A percentile compares a stretch with the other conserved stretches of the same genome.
Conservation (phyloP, 2,797 vertebrate genomes). For the Tiaroga cobitis region DNA sequence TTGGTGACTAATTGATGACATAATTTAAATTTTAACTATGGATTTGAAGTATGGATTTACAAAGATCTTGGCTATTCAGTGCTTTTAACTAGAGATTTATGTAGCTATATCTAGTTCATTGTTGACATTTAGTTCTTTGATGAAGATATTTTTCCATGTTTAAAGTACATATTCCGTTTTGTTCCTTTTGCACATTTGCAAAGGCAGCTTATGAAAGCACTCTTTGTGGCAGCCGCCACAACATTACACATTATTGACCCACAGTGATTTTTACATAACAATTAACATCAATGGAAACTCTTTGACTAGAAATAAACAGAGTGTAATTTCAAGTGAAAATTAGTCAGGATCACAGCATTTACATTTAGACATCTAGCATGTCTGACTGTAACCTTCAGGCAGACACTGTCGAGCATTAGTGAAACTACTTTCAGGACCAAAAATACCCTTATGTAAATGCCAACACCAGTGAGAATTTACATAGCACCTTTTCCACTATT, state of each 20-base stretch:
- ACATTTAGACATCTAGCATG: background rate
- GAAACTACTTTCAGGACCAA: slow-evolving; percentile 7
- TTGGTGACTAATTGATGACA: background rate
- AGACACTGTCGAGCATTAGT: background rate
- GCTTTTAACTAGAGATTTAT: background rate
- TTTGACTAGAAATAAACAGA: background rate
- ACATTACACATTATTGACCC: background rate
- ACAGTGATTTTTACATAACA: slow-evolving; percentile 5
- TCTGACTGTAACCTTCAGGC: background rate
- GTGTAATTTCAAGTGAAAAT: background rate
- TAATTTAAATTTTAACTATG: background rate
- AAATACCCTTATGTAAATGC: slow-evolving; percentile 9
- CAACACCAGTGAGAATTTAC: background rate
- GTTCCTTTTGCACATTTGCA: background rate
- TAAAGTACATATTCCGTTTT: background rate
- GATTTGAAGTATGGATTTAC: background rate
- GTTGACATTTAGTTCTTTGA: slow-evolving; percentile 1
- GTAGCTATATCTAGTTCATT: background rate
- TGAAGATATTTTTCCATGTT: background rate
- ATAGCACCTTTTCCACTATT: background rate
- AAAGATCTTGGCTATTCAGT: background rate
- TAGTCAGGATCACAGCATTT: background rate
- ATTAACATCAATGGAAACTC: background rate
- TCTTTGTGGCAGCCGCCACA: background rate
- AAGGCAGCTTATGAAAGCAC: background rate